Conservation (phyloP, 2,113 vertebrate species). For the Gymnocephalus cernua region DNA sequence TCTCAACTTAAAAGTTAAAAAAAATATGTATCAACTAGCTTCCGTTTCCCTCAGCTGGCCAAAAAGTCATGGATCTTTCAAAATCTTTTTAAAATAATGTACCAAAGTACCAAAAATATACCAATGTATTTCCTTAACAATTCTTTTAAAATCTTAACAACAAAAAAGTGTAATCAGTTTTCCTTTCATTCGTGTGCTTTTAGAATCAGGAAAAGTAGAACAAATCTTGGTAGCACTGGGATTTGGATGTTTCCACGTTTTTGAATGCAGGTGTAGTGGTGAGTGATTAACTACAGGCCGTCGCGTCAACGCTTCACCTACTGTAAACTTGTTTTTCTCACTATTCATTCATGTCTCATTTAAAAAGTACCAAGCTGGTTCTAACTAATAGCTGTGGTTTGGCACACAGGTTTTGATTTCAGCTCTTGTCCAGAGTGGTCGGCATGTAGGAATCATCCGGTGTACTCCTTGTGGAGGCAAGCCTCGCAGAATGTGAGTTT, state of each 20-base stretch:
- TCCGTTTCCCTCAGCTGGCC: not conserved
- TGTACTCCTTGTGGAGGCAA: slow-evolving; percentile 83
- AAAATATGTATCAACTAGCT: too few species aligned
- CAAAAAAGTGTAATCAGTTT: not conserved
- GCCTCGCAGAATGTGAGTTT: slow-evolving; percentile 83
- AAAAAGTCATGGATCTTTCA: not conserved
- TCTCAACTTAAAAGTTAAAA: too few species aligned
- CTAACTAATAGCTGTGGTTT: slow-evolving; percentile 32
- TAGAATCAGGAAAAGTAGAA: not conserved
- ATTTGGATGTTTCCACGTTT: not conserved
- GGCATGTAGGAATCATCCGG: slow-evolving; percentile 77
- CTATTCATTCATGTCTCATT: not conserved
- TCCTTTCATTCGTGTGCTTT: not conserved
- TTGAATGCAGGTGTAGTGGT: not conserved
- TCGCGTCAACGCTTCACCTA: not conserved
- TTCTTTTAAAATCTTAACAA: not conserved
- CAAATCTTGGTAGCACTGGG: not conserved
- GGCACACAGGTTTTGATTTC: slow-evolving; percentile 81
- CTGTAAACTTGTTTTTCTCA: not conserved
- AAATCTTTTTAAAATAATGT: not conserved
- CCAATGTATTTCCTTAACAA: not conserved
- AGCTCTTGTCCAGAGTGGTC: slow-evolving; percentile 83
- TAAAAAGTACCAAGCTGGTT: not conserved
- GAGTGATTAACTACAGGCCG: not conserved
- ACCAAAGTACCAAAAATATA: not conserved